These are phyloP conservation scores for Pectinophora gossypiella DNA, from an alignment of 1,140 invertebrate species.

Conservation along the genomic window DNA sequence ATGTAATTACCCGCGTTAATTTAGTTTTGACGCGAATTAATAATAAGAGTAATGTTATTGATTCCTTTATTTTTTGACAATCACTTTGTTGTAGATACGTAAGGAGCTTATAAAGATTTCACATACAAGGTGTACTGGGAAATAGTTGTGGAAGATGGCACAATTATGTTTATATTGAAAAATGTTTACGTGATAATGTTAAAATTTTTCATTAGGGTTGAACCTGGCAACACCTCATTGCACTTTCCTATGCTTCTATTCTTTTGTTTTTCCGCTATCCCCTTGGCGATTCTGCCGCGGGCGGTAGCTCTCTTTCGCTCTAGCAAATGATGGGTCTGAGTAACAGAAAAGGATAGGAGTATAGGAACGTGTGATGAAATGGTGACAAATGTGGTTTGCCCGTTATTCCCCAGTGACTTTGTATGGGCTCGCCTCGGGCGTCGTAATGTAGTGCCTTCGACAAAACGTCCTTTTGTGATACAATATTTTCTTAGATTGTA, in stretches of 20 bases:
- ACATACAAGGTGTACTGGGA: neutral
- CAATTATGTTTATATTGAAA: neutral
- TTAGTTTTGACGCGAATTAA: neutral
- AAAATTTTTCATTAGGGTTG: no score
- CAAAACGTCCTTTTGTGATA: conserved; percentile 70
- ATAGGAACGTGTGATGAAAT: no score
- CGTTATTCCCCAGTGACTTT: neutral
- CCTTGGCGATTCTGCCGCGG: no score
- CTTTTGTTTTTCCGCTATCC: no score
- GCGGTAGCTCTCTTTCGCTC: no score
- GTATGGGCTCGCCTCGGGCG: neutral
- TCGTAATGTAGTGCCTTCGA: conserved; percentile 53
- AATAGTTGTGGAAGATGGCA: neutral
- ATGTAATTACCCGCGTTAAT: neutral
- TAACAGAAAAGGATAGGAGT: no score
- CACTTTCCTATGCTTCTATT: no score
- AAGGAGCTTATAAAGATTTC: conserved; percentile 14
- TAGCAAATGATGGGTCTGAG: no score
- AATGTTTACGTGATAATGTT: no score
- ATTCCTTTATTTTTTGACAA: conserved; percentile 69
- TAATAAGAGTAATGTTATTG: conserved; percentile 38
- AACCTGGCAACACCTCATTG: no score
- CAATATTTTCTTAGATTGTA: conserved; percentile 66
- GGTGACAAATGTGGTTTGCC: no score
- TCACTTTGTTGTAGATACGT: conserved; percentile 47